These are phyloP conservation scores for Melikaiella ostensackeni DNA, from an alignment of 2,888 invertebrate species.

Conservation along the genomic window DNA sequence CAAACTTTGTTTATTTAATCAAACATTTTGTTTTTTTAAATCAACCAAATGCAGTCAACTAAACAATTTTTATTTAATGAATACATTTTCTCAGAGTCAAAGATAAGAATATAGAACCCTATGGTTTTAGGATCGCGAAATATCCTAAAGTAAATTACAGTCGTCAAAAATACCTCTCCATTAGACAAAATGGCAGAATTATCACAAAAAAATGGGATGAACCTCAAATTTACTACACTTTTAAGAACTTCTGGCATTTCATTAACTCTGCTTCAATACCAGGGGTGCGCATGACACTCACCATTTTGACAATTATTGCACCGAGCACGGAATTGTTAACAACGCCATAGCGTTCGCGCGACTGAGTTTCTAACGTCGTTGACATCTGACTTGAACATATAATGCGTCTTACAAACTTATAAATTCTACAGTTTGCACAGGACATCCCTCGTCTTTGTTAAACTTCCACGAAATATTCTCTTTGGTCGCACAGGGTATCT, in stretches of 20 bases:
- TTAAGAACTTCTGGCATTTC: background rate
- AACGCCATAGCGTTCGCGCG: conserved; percentile 32
- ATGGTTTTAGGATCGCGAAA: background rate
- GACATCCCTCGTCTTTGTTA: conserved; percentile 24
- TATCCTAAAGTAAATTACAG: background rate
- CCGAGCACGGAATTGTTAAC: conserved; percentile 17
- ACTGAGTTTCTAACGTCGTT: conserved; percentile 34
- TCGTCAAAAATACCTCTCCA: background rate
- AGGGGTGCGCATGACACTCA: conserved; percentile 34
- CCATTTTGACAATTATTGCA: conserved; percentile 21
- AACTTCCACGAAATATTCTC: conserved; percentile 25
- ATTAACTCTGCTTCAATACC: background rate
- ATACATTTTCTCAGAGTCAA: too few species aligned
- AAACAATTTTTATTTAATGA: too few species aligned
- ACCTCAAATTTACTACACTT: background rate
- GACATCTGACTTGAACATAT: conserved; percentile 26
- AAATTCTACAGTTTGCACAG: conserved; percentile 22
- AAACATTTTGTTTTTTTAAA: too few species aligned
- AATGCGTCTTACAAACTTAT: conserved; percentile 31
- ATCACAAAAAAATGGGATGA: background rate
- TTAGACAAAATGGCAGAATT: background rate
- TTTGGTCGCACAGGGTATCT: background rate
- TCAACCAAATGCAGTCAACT: too few species aligned
- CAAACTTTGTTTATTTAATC: too few species aligned
- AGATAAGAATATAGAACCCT: too few species aligned